phyloP scores from a whole-genome alignment of 2,888 invertebrate species.

The Adelphocoris suturalis region DNA sequence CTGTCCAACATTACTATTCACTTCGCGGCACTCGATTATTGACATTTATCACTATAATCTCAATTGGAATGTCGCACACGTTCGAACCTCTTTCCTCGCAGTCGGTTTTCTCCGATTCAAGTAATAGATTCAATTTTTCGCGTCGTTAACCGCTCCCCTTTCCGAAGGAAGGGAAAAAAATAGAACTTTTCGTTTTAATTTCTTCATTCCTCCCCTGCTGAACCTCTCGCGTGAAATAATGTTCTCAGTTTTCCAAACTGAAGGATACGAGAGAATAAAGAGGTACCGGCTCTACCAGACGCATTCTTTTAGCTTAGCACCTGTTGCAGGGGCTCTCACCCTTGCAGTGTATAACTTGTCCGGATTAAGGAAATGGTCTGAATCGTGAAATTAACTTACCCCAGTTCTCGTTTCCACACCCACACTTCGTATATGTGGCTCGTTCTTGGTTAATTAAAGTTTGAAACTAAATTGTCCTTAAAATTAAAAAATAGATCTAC shows the following conservation, averaged over 20 bases:
- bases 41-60: constrained; percentile 3
- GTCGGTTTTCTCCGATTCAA: background rate
- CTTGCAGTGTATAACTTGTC: background rate
- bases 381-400: background rate
- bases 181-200: background rate
- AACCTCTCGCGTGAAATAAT: background rate
- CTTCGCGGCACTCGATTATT: background rate
- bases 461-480: no score
- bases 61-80: background rate
- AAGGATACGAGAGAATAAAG: background rate
- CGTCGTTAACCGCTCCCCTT: background rate
- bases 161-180: background rate
- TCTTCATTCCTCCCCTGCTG: background rate
- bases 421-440: no score
- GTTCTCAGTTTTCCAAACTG: background rate
- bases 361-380: background rate
- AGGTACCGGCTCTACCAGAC: background rate
- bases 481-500: no score
- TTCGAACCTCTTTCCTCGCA: background rate
- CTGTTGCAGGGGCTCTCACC: constrained; percentile 15
- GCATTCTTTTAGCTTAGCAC: constrained; percentile 4
- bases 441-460: no score
- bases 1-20: background rate
- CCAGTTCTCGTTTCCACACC: no score
- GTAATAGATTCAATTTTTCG: background rate